Conservation (phyloP, 1,140 invertebrate genomes). For the Stegodyphus dumicola region DNA sequence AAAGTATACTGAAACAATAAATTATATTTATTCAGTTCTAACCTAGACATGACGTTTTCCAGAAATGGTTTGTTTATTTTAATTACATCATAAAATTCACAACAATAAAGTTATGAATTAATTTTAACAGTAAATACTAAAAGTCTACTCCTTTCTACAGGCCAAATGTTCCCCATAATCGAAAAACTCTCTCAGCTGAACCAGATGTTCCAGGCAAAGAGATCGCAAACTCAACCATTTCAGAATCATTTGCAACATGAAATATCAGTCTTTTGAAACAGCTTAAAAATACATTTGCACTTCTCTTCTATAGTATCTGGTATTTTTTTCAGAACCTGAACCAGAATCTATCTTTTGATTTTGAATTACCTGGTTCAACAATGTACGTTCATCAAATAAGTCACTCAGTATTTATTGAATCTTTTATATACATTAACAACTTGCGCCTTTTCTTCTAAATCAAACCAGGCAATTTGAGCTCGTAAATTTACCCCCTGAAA, state of each 20-base stretch:
- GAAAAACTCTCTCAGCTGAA: neutral
- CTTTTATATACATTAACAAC: conserved; percentile 5
- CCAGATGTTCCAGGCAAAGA: neutral
- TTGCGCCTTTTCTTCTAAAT: conserved; percentile 8
- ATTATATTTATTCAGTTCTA: neutral
- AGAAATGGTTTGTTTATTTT: neutral
- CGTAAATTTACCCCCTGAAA: conserved; percentile 8
- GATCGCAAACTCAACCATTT: neutral
- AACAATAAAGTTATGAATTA: neutral
- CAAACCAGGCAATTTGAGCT: conserved; percentile 8
- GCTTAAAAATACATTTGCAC: neutral
- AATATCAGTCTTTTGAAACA: neutral
- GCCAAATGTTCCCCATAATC: neutral
- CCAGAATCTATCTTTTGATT: neutral
- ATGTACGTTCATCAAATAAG: neutral
- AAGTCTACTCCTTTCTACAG: neutral
- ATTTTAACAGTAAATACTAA: neutral
- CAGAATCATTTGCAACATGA: neutral
- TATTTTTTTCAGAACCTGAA: conserved; percentile 8
- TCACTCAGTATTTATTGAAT: conserved; percentile 3
- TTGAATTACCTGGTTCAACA: conserved; percentile 5
- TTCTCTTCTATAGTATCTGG: conserved; percentile 12
- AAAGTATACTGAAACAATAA: neutral
- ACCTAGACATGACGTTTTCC: neutral
- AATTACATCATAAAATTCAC: conserved; percentile 6